Evolutionary conservation across 1,140 invertebrate genomes (phyloP), one percentile per base, ranked within the genome.

Genomic region (Callitettix versicolor): DNA sequence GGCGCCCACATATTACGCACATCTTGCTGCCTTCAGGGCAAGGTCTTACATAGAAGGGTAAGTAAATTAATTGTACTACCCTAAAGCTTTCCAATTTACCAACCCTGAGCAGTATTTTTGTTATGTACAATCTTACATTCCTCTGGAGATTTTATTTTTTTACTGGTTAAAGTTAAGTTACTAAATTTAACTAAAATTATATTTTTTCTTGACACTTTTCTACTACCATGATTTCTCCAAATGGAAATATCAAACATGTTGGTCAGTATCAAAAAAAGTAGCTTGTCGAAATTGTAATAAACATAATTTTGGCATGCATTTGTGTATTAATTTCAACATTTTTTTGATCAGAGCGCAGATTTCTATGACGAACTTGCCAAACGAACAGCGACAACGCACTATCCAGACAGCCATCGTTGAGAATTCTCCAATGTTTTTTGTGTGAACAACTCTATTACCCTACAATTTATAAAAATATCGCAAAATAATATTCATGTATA

Each of bases 1-100:
- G 1, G 86, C 93, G 1, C 91, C 92, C 1, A 93, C 90, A 0
- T 95, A 95, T 70, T 94, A 95, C 70, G 91, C 92, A 21, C 91
- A 96, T 75, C 77, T 94, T 52, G 91, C 85, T n/a, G 91, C 90
- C 12, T 83, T 83, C 53, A 74, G 92, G 43, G 89, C 82, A 0
- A 70, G 79, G 33, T 74, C 76, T 34, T 79, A 82, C 56, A 76
- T 79, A 0, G 67, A 74, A 46, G 71, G 73, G 76, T 78, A 67
- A 69, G 71, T 72, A 58, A 47, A 18, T 36, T 26, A 40, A 46
- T 52, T 49, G 38, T 22, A 44, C 21, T 7, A 15, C 18, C 43
- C 47, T 26, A 33, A 36, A 33, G 15, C 61, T 46, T 36, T 42
- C 46, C 53, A 22, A n/a, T 15, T 4, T 14, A 24, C 11, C 2